Base-by-base conservation (phyloP, 2,888 invertebrate genomes). In the Microdon myrmicae region DNA sequence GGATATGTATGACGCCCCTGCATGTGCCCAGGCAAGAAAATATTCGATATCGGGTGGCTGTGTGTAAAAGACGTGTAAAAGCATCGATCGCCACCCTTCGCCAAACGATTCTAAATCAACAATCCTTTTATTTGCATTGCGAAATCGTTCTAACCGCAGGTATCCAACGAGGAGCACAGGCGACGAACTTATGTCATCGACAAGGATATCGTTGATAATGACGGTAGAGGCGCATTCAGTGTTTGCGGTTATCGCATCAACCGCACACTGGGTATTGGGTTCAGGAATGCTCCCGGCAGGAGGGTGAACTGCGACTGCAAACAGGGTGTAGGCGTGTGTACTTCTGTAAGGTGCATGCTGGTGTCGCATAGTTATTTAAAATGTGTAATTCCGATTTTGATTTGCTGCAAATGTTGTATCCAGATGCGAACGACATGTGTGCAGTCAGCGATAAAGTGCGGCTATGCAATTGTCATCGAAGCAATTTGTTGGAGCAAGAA, bases 131-230 rank as follows among this genome's bases (percentile, higher is more conserved):
- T 64, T 64, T 64, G 58, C 58, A 58, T 64, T 58, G 45, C 51
- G 58, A 64, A 64, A 64, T 64, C 64, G 51, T 47, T 53, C 64
- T 53, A 64, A 64, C 64, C 64, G 64, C 64, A 64, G 58, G 64
- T 64, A 64, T 64, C 51, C 58, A 64, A 64, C 64, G 64, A 58
- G 47, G 58, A 64, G 56, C 51, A 64, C 58, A 64, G 64, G 58
- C 64, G 64, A 51, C 64, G 64, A 51, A 64, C 64, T 64, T 58
- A 64, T 64, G 64, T 64, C 64, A 64, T 64, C 64, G 64, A 47
- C 58, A 64, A 64, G 64, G 51, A 64, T 64, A 64, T 64, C 56
- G 58, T 47, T 58, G 64, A 64, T 64, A 64, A 64, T 64, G 58
- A 58, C 26, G 58, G 41, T 51, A 47, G 64, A 58, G 56, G 51